Conservation (phyloP, 2,888 invertebrate genomes). For the Drosophila pseudotakahashii region DNA sequence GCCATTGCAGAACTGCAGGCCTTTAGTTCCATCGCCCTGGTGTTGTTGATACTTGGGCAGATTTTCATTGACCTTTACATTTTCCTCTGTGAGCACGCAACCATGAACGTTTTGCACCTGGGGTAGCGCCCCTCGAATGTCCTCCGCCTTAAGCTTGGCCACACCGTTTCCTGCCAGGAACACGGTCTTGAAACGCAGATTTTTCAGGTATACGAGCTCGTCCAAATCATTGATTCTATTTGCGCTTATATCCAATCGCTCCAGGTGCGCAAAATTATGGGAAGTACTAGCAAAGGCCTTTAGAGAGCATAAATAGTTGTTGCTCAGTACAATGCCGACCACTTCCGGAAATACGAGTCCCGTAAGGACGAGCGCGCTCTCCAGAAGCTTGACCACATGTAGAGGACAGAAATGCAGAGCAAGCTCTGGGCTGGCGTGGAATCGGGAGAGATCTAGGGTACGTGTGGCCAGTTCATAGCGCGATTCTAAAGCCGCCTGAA, state of each 20-base stretch:
- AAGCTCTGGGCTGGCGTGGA: constrained; percentile 38
- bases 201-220: constrained; percentile 31
- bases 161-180: constrained; percentile 35
- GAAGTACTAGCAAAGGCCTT: constrained; percentile 15
- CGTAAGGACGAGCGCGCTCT: constrained; percentile 7
- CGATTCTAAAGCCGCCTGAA: constrained; percentile 3
- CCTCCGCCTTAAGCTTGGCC: constrained; percentile 2
- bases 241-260: constrained; percentile 42
- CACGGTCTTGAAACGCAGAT: constrained; percentile 9
- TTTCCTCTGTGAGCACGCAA: neutral
- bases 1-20: neutral
- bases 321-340: constrained; percentile 21
- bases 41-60: constrained; percentile 1
- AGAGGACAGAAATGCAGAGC: constrained; percentile 30
- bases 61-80: neutral
- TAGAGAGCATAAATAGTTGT: constrained; percentile 47
- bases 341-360: constrained; percentile 3
- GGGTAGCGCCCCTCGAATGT: constrained; percentile 28
- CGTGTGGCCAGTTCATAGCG: constrained; percentile 18
- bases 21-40: neutral
- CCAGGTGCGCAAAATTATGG: constrained; percentile 1
- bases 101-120: constrained; percentile 9
- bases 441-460: constrained; percentile 35
- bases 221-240: constrained; percentile 31
- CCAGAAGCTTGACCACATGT: constrained; percentile 27